Evolutionary conservation across 2,113 vertebrate species (phyloP).

Genomic region (Coracopsis vasa): DNA sequence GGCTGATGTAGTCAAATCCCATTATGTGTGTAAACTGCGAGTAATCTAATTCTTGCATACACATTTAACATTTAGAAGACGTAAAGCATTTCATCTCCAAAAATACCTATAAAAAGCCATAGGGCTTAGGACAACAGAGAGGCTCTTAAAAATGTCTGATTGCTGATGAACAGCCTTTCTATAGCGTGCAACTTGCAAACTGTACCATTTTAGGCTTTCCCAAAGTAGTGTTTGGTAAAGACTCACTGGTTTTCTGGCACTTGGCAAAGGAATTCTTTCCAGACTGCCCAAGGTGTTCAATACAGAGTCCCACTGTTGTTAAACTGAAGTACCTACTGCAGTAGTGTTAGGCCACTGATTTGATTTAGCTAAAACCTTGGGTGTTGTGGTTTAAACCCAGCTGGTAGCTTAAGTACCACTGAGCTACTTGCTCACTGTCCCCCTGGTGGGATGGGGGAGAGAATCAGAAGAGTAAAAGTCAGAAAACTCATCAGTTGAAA

Average conservation of each 20-base stretch:
- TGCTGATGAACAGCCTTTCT: not conserved
- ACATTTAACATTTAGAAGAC: not conserved
- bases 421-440: not conserved
- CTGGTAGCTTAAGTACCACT: not conserved
- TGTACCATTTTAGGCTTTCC: not conserved
- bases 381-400: not conserved
- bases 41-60: not conserved
- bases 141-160: not conserved
- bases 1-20: not conserved
- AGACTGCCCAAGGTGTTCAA: not conserved
- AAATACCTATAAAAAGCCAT: not conserved
- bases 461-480: not conserved
- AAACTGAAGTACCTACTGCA: not conserved
- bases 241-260: not conserved
- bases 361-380: not conserved
- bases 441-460: not conserved
- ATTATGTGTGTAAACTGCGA: not conserved
- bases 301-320: accelerated
- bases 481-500: not conserved
- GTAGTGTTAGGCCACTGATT: not conserved
- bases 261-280: not conserved
- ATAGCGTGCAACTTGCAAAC: not conserved
- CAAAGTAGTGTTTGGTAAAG: not conserved
- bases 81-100: not conserved
- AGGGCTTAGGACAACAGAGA: not conserved